Evolutionary conservation across 2,113 vertebrate species (phyloP).

Genomic region (Tympanuchus pallidicinctus): DNA sequence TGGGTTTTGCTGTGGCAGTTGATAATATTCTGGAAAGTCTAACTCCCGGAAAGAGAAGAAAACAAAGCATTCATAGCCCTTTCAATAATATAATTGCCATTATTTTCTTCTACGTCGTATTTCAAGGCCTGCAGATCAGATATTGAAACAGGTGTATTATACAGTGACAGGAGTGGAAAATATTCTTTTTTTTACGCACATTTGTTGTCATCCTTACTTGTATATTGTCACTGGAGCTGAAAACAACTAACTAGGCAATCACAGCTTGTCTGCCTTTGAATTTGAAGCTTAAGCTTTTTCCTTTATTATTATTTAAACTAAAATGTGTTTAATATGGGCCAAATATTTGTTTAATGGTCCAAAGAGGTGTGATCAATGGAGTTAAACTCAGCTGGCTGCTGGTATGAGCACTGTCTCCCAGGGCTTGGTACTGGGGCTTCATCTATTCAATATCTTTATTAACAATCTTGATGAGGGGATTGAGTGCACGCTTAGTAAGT

Average conservation of each 20-base stretch:
- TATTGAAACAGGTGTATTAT: conserved; percentile 5
- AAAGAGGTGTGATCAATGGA: too few relatives aligned
- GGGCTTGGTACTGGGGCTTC: too few relatives aligned
- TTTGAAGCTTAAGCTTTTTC: not conserved
- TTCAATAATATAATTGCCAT: conserved; percentile 52
- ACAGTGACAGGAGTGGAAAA: conserved; percentile 6
- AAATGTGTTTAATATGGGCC: not conserved
- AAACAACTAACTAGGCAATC: not conserved
- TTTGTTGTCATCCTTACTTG: conserved; percentile 8
- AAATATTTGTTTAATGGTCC: too few relatives aligned
- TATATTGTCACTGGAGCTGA: not conserved
- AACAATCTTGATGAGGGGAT: too few relatives aligned
- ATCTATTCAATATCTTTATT: too few relatives aligned
- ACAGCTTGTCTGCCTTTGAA: not conserved
- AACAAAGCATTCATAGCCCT: conserved; percentile 1
- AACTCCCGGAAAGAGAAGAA: conserved; percentile 35
- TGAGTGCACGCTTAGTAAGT: too few relatives aligned
- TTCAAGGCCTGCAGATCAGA: not conserved
- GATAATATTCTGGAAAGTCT: conserved; percentile 33
- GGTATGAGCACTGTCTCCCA: too few relatives aligned
- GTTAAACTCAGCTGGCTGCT: too few relatives aligned
- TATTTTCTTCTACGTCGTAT: conserved; percentile 13
- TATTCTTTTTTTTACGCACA: not conserved
- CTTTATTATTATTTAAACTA: not conserved
- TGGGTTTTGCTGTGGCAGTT: conserved; percentile 16